Evolutionary conservation across 2,113 vertebrate species (phyloP).

Genomic region (Choloepus hoffmanni): DNA sequence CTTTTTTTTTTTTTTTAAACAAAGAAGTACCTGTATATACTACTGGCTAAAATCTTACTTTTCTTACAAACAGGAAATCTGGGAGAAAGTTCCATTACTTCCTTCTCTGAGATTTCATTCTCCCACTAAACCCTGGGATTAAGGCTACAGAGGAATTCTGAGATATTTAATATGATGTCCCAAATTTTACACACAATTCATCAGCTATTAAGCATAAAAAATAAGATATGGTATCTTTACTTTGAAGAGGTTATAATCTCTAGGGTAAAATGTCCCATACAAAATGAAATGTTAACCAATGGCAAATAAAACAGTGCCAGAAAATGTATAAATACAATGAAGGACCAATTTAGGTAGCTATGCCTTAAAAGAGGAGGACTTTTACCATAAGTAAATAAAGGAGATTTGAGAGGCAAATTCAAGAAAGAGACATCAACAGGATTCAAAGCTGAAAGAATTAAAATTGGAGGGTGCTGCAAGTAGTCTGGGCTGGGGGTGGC

Average conservation of each 20-base stretch:
- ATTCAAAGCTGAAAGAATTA: neutral
- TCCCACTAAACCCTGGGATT: neutral
- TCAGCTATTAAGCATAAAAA: neutral
- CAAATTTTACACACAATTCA: neutral
- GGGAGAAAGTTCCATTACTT: neutral
- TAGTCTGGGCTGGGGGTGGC: too few species aligned
- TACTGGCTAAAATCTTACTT: neutral
- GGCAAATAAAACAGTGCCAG: neutral
- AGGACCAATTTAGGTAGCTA: neutral
- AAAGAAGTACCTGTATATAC: neutral
- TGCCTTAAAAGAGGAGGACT: neutral
- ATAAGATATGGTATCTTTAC: neutral
- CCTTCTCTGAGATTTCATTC: neutral
- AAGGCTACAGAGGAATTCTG: neutral
- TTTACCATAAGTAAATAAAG: neutral
- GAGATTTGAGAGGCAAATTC: neutral
- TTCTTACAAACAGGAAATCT: neutral
- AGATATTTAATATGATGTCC: slow-evolving; percentile 6
- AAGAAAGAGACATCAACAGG: neutral
- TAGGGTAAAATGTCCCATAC: neutral
- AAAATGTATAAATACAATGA: neutral
- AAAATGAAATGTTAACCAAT: slow-evolving; percentile 19
- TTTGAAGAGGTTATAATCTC: neutral
- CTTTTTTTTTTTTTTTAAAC: neutral
- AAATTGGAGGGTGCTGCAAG: neutral